phyloP scores from a whole-genome alignment of 2,888 invertebrate species.

The Eupithecia insigniata region DNA sequence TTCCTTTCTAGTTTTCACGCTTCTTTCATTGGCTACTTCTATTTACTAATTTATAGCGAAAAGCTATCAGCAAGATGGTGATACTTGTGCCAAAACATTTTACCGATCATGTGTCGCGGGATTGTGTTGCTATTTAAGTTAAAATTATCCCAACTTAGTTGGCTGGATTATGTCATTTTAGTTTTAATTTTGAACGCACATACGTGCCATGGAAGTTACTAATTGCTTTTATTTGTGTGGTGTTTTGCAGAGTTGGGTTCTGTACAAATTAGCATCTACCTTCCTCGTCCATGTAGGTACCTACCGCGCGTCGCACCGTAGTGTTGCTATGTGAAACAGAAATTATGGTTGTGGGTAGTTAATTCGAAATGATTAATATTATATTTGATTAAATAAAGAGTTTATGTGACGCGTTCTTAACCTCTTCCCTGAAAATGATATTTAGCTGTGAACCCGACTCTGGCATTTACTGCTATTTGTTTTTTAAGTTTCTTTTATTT shows the following conservation, averaged over 20 bases:
- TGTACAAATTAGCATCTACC: conserved; percentile 58
- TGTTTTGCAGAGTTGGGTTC: conserved; percentile 58
- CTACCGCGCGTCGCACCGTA: conserved; percentile 64
- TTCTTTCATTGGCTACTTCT: conserved; percentile 50
- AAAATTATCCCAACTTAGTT: conserved; percentile 80
- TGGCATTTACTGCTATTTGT: conserved; percentile 54
- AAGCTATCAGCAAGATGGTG: conserved; percentile 66
- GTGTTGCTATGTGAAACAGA: conserved; percentile 73
- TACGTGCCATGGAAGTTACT: conserved; percentile 58
- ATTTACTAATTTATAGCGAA: conserved; percentile 45
- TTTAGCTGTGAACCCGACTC: conserved; percentile 50
- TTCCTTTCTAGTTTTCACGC: conserved; percentile 42
- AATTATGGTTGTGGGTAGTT: conserved; percentile 83
- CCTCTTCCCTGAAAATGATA: conserved; percentile 54
- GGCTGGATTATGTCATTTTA: conserved; percentile 70
- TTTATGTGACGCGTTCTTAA: conserved; percentile 63
- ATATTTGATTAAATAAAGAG: conserved; percentile 69
- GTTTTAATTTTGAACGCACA: conserved; percentile 59
- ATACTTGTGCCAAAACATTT: conserved; percentile 67
- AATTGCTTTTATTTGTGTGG: conserved; percentile 55
- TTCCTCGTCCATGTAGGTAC: conserved; percentile 51
- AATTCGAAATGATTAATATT: conserved; percentile 81
- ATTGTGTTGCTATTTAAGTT: conserved; percentile 64
- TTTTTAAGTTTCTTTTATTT: conserved; percentile 67
- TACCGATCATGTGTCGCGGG: conserved; percentile 65